Conservation (phyloP, 2,113 vertebrate genomes). For the Hyperopisus bebe region DNA sequence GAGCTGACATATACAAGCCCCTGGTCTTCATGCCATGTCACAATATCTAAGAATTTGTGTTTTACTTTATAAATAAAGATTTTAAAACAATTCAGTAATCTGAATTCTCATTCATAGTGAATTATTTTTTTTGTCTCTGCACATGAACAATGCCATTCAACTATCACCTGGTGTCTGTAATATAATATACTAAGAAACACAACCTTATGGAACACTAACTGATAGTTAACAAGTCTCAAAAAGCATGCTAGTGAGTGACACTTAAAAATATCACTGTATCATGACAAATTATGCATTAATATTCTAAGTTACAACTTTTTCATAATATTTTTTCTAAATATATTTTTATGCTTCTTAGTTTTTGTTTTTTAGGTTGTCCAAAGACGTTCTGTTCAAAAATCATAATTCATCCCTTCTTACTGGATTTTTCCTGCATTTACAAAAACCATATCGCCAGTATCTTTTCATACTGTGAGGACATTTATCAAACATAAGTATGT, state of each 20-base stretch:
- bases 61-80: not conserved
- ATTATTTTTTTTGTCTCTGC: not conserved
- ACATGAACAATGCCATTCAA: not conserved
- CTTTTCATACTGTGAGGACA: not conserved
- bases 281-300: too few relatives aligned
- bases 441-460: not conserved
- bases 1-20: not conserved
- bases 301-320: too few relatives aligned
- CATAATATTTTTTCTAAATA: too few relatives aligned
- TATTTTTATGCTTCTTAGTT: too few relatives aligned
- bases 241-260: not conserved
- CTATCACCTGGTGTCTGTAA: not conserved
- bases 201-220: not conserved
- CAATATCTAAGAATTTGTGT: not conserved
- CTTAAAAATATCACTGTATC: not conserved
- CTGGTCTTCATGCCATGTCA: not conserved
- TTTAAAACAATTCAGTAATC: not conserved
- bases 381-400: not conserved
- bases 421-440: not conserved
- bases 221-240: not conserved
- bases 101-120: not conserved
- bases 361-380: not conserved
- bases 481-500: not conserved
- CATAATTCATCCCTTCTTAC: not conserved
- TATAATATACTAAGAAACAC: not conserved